A percentile compares a stretch with the other conserved stretches of the same genome.
phyloP scores from a whole-genome alignment of 2,888 invertebrate genomes.

The Scaptomyza cyrtandrae region DNA sequence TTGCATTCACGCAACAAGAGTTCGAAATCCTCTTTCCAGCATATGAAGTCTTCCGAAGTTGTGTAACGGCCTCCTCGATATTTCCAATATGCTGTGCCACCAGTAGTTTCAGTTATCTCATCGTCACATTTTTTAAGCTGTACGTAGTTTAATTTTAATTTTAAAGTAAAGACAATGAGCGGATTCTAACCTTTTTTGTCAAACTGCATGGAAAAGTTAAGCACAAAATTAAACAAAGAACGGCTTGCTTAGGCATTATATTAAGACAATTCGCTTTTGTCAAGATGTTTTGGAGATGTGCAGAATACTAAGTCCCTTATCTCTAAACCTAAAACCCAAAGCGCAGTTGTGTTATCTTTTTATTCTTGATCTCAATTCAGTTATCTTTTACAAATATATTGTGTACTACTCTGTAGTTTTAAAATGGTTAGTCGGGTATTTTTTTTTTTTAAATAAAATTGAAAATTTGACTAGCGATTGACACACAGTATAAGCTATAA shows the following conservation, averaged over 20 bases:
- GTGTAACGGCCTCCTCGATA: slow-evolving; percentile 47
- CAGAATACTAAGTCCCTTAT: slow-evolving; percentile 27
- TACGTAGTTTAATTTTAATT: background rate
- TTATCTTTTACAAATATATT: slow-evolving; percentile 53
- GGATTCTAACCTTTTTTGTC: slow-evolving; percentile 25
- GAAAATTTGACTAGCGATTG: too few relatives aligned
- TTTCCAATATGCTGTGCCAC: slow-evolving; percentile 56
- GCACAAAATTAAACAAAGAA: slow-evolving; percentile 18
- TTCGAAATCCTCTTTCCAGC: slow-evolving; percentile 49
- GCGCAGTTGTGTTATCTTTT: slow-evolving; percentile 37
- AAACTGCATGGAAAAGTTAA: background rate
- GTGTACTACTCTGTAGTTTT: slow-evolving; percentile 8
- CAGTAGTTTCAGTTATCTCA: slow-evolving; percentile 13
- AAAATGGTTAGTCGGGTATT: background rate
- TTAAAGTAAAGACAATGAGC: background rate
- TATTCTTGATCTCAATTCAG: slow-evolving; percentile 33
- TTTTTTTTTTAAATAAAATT: too few relatives aligned
- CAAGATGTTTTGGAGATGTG: slow-evolving; percentile 4
- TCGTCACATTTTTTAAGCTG: slow-evolving; percentile 52
- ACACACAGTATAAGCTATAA: too few relatives aligned
- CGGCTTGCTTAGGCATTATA: slow-evolving; percentile 19
- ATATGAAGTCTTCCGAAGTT: slow-evolving; percentile 51
- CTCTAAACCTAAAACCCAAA: slow-evolving; percentile 13
- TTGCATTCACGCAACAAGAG: slow-evolving; percentile 64
- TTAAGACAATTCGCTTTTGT: background rate